Evolutionary conservation across 2,113 vertebrate genomes (phyloP).

Genomic region (Mungos mungo): DNA sequence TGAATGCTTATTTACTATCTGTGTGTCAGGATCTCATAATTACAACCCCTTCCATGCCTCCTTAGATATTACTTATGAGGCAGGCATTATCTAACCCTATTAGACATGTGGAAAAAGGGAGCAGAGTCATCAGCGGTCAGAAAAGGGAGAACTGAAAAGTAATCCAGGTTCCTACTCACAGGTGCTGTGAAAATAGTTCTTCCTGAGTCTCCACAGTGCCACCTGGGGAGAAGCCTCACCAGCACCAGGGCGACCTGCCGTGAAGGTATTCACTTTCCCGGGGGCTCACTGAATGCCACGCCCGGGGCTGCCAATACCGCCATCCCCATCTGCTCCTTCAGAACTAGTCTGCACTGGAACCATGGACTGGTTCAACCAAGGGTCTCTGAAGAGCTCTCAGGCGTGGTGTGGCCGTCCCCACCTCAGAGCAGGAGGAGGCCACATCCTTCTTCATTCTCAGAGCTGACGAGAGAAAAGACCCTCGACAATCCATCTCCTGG

Average conservation of each 20-base stretch:
- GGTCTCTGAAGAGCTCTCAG: not conserved
- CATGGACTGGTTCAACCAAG: not conserved
- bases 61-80: not conserved
- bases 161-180: not conserved
- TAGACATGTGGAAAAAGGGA: not conserved
- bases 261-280: rapidly evolving
- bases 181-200: not conserved
- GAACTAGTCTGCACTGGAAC: not conserved
- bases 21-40: not conserved
- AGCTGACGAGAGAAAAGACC: not conserved
- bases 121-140: not conserved
- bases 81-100: not conserved
- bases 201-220: not conserved
- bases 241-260: not conserved
- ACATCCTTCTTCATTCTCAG: not conserved
- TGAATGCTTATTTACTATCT: not conserved
- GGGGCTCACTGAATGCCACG: too few species aligned
- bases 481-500: not conserved
- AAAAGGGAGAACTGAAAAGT: not conserved
- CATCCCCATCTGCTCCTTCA: not conserved
- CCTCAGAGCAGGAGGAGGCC: too few species aligned
- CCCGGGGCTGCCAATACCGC: too few species aligned
- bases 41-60: not conserved
- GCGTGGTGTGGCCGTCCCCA: not conserved
- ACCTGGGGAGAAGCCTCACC: not conserved